phyloP scores from a whole-genome alignment of 92 coral and sea anemone species.

The Umimayanthus kanabou region DNA sequence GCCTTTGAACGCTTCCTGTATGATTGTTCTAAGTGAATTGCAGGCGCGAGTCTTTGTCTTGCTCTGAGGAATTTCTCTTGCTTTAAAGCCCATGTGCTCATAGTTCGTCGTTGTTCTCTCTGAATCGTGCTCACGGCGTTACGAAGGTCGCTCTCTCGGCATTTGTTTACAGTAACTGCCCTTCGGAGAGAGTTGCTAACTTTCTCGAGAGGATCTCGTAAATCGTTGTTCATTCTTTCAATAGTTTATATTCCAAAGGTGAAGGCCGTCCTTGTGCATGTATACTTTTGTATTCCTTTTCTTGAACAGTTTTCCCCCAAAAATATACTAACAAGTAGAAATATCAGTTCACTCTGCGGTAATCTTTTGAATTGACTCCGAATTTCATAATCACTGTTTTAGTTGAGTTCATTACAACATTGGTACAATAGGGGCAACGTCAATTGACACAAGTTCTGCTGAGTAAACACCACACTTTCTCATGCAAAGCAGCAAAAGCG shows the following conservation, averaged over 20 bases:
- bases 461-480: constrained; percentile 25
- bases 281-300: neutral
- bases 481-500: constrained; percentile 31
- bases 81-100: constrained; percentile 76
- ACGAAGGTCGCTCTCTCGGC: constrained; percentile 76
- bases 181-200: constrained; percentile 87
- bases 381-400: neutral
- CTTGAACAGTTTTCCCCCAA: neutral
- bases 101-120: constrained; percentile 73
- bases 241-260: neutral
- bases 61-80: constrained; percentile 86
- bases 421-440: constrained; percentile 6
- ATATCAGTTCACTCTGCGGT: neutral
- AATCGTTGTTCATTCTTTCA: constrained; percentile 70
- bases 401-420: constrained; percentile 19
- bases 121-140: constrained; percentile 80
- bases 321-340: neutral
- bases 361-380: constrained; percentile 12
- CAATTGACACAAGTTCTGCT: constrained; percentile 9
- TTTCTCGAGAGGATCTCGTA: constrained; percentile 81
- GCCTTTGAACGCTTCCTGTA: neutral
- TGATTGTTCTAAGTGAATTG: constrained; percentile 18
- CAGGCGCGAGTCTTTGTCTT: constrained; percentile 73
- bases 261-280: neutral
- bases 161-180: constrained; percentile 83